These are phyloP conservation scores for Hesperia comma DNA, from an alignment of 2,888 invertebrate species.

Conservation along the genomic window DNA sequence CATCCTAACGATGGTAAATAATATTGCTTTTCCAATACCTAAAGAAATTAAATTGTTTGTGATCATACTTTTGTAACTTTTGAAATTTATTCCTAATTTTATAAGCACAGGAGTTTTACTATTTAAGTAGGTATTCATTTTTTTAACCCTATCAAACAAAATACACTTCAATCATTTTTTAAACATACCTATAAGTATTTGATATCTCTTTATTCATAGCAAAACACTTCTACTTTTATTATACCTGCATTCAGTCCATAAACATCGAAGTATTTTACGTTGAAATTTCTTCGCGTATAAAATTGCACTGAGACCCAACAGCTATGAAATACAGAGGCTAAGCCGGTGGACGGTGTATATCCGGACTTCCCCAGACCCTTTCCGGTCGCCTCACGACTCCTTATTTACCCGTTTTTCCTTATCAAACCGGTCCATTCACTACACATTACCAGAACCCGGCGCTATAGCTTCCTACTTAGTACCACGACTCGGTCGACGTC, in stretches of 20 bases:
- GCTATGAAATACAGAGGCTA: constrained; percentile 55
- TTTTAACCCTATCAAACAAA: no score
- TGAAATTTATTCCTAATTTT: no score
- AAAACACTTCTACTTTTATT: background rate
- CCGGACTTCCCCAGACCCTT: constrained; percentile 62
- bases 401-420: constrained; percentile 82
- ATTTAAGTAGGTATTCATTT: no score
- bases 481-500: constrained; percentile 56
- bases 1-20: no score
- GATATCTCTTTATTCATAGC: background rate
- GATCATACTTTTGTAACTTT: no score
- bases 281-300: constrained; percentile 45
- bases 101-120: no score
- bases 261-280: background rate
- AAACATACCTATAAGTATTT: no score
- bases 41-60: no score
- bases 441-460: constrained; percentile 72
- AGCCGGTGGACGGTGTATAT: constrained; percentile 59
- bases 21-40: no score
- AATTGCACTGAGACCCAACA: constrained; percentile 52
- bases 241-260: background rate
- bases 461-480: constrained; percentile 55
- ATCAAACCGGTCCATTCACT: constrained; percentile 76
- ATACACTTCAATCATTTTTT: no score
- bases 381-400: constrained; percentile 65